These are phyloP conservation scores for Scaptomyza hsui DNA, from an alignment of 1,140 invertebrate genomes.

Conservation along the genomic window DNA sequence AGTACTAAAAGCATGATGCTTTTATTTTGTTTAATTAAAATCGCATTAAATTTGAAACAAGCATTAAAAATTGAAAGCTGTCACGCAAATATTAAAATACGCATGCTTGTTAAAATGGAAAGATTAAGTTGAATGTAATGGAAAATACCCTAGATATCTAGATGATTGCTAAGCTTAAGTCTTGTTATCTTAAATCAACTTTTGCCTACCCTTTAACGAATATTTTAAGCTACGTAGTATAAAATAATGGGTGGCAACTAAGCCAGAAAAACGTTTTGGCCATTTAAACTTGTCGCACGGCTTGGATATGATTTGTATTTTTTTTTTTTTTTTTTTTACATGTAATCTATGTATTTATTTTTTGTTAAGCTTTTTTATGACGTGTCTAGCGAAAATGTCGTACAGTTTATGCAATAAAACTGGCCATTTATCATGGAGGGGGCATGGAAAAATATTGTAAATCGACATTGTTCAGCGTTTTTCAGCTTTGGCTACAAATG, in stretches of 20 bases:
- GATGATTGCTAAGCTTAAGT: too few relatives aligned
- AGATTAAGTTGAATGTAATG: too few relatives aligned
- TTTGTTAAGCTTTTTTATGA: slow-evolving; percentile 40
- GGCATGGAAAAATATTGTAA: slow-evolving; percentile 42
- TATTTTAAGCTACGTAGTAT: slow-evolving; percentile 15
- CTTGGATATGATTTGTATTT: slow-evolving; percentile 48
- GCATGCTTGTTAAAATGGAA: too few relatives aligned
- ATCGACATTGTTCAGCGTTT: slow-evolving; percentile 49
- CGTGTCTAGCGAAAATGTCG: slow-evolving; percentile 73
- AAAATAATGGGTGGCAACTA: slow-evolving; percentile 65
- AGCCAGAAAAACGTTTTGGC: slow-evolving; percentile 57
- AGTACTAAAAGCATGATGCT: too few relatives aligned
- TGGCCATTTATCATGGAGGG: slow-evolving; percentile 73
- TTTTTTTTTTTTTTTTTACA: slow-evolving; percentile 21
- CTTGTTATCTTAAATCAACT: too few relatives aligned
- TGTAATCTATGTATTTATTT: slow-evolving; percentile 19
- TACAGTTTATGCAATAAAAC: slow-evolving; percentile 80
- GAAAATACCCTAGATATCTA: too few relatives aligned
- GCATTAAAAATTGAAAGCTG: slow-evolving; percentile 47
- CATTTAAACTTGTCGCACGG: slow-evolving; percentile 73
- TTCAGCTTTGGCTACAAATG: slow-evolving; percentile 36
- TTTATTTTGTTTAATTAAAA: slow-evolving; percentile 62
- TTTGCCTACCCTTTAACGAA: not conserved
- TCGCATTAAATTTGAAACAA: slow-evolving; percentile 60
- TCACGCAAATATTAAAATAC: slow-evolving; percentile 23